Evolutionary conservation across 1,140 invertebrate species (phyloP).

Genomic region (Cotesia typhae): DNA sequence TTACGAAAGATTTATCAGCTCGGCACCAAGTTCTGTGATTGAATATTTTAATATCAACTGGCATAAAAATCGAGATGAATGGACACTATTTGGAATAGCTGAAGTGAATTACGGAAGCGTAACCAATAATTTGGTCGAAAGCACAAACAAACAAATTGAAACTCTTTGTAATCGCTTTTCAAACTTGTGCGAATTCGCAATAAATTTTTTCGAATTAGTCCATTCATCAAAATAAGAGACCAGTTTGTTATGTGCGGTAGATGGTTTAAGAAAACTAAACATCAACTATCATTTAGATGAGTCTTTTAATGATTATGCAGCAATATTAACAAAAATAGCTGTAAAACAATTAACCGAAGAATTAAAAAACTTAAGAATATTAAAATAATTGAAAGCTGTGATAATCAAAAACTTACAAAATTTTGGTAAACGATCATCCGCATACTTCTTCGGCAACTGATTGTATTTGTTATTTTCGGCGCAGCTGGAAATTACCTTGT

Average conservation of each 20-base stretch:
- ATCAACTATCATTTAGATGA: background rate
- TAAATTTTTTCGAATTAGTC: background rate
- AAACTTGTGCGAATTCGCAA: background rate
- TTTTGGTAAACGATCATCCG: no score
- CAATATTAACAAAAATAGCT: background rate
- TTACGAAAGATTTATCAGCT: no score
- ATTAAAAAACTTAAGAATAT: background rate
- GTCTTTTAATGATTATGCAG: background rate
- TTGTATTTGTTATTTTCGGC: no score
- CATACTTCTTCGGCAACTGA: no score
- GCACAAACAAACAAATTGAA: constrained; percentile 25
- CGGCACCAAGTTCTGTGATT: no score
- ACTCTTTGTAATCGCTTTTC: no score
- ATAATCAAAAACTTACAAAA: no score
- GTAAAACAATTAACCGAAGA: background rate
- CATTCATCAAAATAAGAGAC: background rate
- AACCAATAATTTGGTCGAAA: constrained; percentile 39
- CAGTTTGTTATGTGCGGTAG: background rate
- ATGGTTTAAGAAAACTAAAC: background rate
- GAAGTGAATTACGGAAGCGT: constrained; percentile 29
- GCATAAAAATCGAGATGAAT: no score
- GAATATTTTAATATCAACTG: no score
- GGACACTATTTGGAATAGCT: constrained; percentile 35
- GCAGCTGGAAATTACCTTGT: no score
- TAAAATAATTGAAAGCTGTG: no score